These are phyloP conservation scores for Heterodera filipjevi DNA, from an alignment of 2,888 invertebrate species.

Conservation along the genomic window DNA sequence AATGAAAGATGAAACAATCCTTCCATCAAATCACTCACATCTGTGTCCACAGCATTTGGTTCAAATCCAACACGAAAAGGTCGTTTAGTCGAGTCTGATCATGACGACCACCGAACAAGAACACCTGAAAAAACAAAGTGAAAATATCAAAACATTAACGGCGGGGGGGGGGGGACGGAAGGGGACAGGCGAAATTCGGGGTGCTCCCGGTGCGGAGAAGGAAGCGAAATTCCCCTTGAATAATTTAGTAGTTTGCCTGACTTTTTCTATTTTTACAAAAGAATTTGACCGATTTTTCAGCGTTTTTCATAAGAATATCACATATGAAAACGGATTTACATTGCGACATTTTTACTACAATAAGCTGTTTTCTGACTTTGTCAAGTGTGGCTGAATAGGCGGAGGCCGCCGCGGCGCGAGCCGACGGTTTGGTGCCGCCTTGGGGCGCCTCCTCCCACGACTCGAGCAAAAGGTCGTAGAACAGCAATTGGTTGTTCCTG, in stretches of 20 bases:
- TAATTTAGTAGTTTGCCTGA: no score
- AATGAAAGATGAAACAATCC: no score
- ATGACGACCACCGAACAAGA: slow-evolving; percentile 39
- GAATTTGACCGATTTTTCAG: no score
- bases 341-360: no score
- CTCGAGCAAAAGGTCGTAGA: slow-evolving; percentile 30
- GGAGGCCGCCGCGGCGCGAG: slow-evolving; percentile 40
- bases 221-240: no score
- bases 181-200: no score
- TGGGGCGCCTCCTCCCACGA: slow-evolving; percentile 31
- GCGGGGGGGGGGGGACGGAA: background rate
- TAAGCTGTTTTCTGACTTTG: slow-evolving; percentile 18
- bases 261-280: no score
- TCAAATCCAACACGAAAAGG: slow-evolving; percentile 35
- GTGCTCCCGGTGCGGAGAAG: no score
- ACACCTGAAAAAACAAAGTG: slow-evolving; percentile 23
- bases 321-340: no score
- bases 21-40: slow-evolving; percentile 29
- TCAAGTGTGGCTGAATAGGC: slow-evolving; percentile 31
- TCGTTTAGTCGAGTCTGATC: slow-evolving; percentile 38
- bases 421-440: slow-evolving; percentile 31
- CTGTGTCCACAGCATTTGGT: slow-evolving; percentile 34
- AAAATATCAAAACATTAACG: background rate
- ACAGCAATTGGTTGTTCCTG: slow-evolving; percentile 42
- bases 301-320: no score